Evolutionary conservation across 2,797 vertebrate species (phyloP), one percentile per base, ranked within the genome.

Genomic region (Cryptoblepharus egeriae): DNA sequence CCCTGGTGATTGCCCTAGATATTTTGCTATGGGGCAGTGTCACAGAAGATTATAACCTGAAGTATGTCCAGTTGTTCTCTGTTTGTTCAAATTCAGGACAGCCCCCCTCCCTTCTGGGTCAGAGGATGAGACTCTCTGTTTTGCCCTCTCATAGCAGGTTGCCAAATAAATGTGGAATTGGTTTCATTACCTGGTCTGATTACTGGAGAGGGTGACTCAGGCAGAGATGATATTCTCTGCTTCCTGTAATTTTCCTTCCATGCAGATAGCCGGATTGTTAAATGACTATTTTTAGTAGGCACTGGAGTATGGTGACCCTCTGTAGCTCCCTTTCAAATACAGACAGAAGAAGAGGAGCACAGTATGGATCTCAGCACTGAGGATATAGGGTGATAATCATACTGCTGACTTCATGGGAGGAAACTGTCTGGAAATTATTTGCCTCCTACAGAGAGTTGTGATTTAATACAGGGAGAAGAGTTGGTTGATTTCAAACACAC

Each of bases 231-330:
- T 74, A 82, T 82, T 92, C 90, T 91, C 88, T 88, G 90, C 78
- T 92, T 90, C 75, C 88, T 88, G 75, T 84, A 87, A 90, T 93
- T 87, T 82, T 92, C 72, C 88, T 93, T 88, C 85, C 84, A 86
- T 58, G 92, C 77, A 91, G 84, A 86, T 91, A 88, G 89, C 81
- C 85, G 69, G 88, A 86, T 89, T 90, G 72, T 88, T 90, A 87
- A 71, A 86, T 88, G 28, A 64, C 82, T 93, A 90, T 90, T 94
- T 95, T 93, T 88, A 91, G 91, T 92, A 82, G 81, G 80, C 55
- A 81, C 79, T 82, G 87, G 87, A 90, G 91, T 94, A 92, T 85
- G 88, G 90, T 93, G 89, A 89, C 81, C 85, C 75, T 92, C 91
- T 91, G 84, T 88, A 82, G 81, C 78, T 90, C 85, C 87, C 87